Conservation (phyloP, 2,888 invertebrate species). For the Aspidiotus rigidus region DNA sequence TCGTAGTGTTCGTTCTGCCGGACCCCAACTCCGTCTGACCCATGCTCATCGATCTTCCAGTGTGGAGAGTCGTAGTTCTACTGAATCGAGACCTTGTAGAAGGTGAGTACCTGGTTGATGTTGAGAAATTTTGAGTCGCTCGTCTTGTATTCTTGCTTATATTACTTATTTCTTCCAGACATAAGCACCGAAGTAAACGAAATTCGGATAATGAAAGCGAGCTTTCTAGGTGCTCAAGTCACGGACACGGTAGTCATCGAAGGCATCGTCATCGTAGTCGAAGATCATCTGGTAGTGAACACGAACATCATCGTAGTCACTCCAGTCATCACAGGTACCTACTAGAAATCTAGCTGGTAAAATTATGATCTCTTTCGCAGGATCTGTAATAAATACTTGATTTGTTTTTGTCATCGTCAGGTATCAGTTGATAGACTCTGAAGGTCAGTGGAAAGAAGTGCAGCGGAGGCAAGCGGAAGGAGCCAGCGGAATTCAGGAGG, state of each 20-base stretch:
- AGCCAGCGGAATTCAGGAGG: constrained; percentile 55
- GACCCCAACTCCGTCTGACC: constrained; percentile 35
- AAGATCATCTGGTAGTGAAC: constrained; percentile 37
- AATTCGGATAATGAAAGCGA: constrained; percentile 87
- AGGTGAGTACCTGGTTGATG: constrained; percentile 46
- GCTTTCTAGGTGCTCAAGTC: constrained; percentile 67
- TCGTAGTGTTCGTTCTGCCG: constrained; percentile 67
- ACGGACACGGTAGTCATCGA: constrained; percentile 35
- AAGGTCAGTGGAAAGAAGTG: constrained; percentile 80
- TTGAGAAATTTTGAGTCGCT: neutral
- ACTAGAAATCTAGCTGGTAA: constrained; percentile 21
- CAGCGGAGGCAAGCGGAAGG: constrained; percentile 61
- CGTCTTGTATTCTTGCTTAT: neutral
- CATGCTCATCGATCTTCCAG: constrained; percentile 51
- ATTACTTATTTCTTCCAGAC: constrained; percentile 41
- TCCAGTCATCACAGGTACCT: constrained; percentile 15
- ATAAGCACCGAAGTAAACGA: constrained; percentile 67
- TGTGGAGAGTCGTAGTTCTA: constrained; percentile 82
- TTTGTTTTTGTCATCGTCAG: constrained; percentile 39
- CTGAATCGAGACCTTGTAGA: constrained; percentile 68
- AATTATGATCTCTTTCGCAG: neutral
- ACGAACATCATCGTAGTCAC: constrained; percentile 31
- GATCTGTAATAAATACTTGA: neutral
- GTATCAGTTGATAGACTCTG: constrained; percentile 72
- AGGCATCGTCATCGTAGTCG: constrained; percentile 38